A percentile compares a stretch with the other conserved stretches of the same genome.
phyloP scores from a whole-genome alignment of 2,888 invertebrate genomes.

The Pachliopta kotzebuea region DNA sequence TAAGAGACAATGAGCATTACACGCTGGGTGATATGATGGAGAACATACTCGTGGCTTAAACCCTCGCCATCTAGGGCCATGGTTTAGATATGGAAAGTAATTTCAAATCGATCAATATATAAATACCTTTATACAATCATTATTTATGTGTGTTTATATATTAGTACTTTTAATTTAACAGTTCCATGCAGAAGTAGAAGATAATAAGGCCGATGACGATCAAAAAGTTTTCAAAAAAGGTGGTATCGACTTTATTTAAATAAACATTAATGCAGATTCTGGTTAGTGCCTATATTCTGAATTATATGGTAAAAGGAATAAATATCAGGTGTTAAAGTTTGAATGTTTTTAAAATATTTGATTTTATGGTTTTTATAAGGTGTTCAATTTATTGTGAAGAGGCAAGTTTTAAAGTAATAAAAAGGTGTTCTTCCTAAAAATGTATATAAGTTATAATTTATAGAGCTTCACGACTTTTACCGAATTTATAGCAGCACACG shows the following conservation, averaged over 20 bases:
- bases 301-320: too few relatives aligned
- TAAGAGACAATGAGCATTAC: too few relatives aligned
- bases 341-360: not conserved
- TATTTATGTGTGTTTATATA: too few relatives aligned
- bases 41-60: too few relatives aligned
- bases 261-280: not conserved
- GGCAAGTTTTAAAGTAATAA: too few relatives aligned
- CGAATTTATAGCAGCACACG: not conserved
- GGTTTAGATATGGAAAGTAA: too few relatives aligned
- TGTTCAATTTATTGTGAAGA: not conserved
- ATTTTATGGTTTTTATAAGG: slow-evolving; percentile 6
- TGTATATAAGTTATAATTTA: not conserved
- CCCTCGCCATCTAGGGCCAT: too few relatives aligned
- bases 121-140: too few relatives aligned
- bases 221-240: slow-evolving; percentile 56
- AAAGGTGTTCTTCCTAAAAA: not conserved
- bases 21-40: too few relatives aligned
- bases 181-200: slow-evolving; percentile 87
- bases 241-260: slow-evolving; percentile 32
- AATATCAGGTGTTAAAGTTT: not conserved
- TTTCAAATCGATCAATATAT: too few relatives aligned
- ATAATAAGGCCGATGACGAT: slow-evolving; percentile 44
- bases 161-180: slow-evolving; percentile 43
- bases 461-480: not conserved
- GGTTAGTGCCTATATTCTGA: too few relatives aligned